These are phyloP conservation scores for Plectus sambesii DNA, from an alignment of 1,140 invertebrate genomes.

Conservation along the genomic window DNA sequence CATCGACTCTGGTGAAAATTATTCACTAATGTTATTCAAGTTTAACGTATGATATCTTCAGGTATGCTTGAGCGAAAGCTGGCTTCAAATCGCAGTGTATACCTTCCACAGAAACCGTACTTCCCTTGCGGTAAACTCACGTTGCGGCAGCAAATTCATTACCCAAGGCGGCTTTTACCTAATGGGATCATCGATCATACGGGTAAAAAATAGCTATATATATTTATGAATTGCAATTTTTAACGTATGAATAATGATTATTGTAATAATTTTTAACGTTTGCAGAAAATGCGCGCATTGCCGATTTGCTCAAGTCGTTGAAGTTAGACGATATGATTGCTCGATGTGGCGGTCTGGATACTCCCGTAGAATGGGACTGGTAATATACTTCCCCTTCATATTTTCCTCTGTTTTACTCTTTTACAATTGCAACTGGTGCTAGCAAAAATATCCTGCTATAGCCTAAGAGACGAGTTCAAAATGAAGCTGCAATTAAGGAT, in stretches of 20 bases:
- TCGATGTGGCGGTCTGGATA: constrained; percentile 13
- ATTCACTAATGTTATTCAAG: constrained; percentile 25
- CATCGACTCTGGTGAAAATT: constrained; percentile 40
- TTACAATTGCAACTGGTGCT: too few relatives aligned
- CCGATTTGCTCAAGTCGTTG: constrained; percentile 16
- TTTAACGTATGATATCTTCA: constrained; percentile 29
- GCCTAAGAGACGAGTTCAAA: too few relatives aligned
- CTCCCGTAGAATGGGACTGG: constrained; percentile 23
- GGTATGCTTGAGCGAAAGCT: constrained; percentile 34
- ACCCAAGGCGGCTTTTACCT: constrained; percentile 27
- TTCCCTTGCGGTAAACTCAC: constrained; percentile 51
- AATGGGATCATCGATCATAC: too few relatives aligned
- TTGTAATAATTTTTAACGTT: too few relatives aligned
- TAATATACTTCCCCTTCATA: constrained; percentile 4
- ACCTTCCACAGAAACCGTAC: constrained; percentile 54
- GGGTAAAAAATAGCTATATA: too few relatives aligned
- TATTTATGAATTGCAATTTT: too few relatives aligned
- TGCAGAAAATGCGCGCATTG: constrained; percentile 17
- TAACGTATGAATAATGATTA: too few relatives aligned
- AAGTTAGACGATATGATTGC: constrained; percentile 13
- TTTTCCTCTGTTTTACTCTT: too few relatives aligned
- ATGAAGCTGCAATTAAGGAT: too few relatives aligned
- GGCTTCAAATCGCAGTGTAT: constrained; percentile 46
- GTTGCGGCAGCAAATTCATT: constrained; percentile 51
- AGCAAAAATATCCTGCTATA: too few relatives aligned